Evolutionary conservation across 2,113 vertebrate species (phyloP).

Genomic region (Noturus placidus): DNA sequence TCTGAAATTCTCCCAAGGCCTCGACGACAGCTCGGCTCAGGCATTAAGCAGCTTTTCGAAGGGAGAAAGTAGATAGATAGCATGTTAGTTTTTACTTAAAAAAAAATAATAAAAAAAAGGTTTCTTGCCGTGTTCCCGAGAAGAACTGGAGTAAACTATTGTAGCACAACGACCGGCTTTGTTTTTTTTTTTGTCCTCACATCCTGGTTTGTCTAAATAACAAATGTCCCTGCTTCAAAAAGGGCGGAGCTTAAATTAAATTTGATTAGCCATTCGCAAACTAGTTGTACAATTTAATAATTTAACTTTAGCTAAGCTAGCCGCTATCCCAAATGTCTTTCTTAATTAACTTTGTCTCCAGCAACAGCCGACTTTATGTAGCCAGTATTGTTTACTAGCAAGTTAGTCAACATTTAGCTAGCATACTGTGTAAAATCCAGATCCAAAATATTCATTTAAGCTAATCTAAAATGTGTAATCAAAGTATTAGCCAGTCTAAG

Average conservation of each 20-base stretch:
- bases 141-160: not conserved
- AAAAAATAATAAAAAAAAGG: not conserved
- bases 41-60: not conserved
- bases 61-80: not conserved
- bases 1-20: conserved; percentile 25
- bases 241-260: not conserved
- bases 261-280: not conserved
- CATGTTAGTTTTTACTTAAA: not conserved
- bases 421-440: not conserved
- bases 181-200: not conserved
- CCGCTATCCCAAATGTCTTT: not conserved
- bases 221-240: not conserved
- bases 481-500: not conserved
- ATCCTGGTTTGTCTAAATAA: not conserved
- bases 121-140: not conserved
- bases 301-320: not conserved
- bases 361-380: not conserved
- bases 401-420: not conserved
- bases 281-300: not conserved
- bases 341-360: not conserved
- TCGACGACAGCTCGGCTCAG: conserved; percentile 7
- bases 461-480: not conserved
- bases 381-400: not conserved
- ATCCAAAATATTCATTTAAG: not conserved
- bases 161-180: not conserved